Evolutionary conservation across 2,888 invertebrate genomes (phyloP).

Genomic region (Choristoneura rosaceana): DNA sequence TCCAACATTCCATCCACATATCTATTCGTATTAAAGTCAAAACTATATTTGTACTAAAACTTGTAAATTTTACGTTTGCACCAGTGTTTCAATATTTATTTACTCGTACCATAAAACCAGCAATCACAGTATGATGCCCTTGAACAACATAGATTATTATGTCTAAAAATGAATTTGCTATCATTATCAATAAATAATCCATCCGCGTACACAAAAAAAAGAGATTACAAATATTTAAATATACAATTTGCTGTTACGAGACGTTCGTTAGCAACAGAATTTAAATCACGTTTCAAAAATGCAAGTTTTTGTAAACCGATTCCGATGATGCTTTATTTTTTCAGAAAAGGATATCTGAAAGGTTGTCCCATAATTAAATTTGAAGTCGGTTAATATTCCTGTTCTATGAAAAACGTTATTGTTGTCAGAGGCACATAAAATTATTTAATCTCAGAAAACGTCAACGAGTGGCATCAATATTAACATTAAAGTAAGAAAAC

Average conservation of each 20-base stretch:
- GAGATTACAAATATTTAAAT: no score
- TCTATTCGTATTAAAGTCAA: background rate
- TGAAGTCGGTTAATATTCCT: no score
- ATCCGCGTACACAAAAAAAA: slow-evolving; percentile 8
- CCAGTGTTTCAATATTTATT: background rate
- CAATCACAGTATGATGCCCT: slow-evolving; percentile 33
- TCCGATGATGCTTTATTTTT: no score
- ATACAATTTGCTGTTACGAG: no score
- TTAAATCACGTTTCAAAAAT: no score
- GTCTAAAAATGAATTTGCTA: background rate
- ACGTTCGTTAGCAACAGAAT: no score
- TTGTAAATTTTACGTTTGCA: slow-evolving; percentile 14
- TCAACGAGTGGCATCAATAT: background rate
- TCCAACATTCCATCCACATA: slow-evolving; percentile 6
- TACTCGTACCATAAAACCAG: slow-evolving; percentile 20
- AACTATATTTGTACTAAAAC: slow-evolving; percentile 29
- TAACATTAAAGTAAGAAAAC: no score
- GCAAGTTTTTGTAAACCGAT: no score
- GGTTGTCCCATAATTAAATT: no score
- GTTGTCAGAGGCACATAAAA: background rate
- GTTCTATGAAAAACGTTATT: no score
- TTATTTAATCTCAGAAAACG: background rate
- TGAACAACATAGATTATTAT: slow-evolving; percentile 14
- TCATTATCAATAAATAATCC: slow-evolving; percentile 22
- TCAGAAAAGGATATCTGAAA: no score